A percentile compares a stretch with the other conserved stretches of the same genome.
Conservation (phyloP, 2,888 invertebrate genomes). For the Melanostoma scalare region DNA sequence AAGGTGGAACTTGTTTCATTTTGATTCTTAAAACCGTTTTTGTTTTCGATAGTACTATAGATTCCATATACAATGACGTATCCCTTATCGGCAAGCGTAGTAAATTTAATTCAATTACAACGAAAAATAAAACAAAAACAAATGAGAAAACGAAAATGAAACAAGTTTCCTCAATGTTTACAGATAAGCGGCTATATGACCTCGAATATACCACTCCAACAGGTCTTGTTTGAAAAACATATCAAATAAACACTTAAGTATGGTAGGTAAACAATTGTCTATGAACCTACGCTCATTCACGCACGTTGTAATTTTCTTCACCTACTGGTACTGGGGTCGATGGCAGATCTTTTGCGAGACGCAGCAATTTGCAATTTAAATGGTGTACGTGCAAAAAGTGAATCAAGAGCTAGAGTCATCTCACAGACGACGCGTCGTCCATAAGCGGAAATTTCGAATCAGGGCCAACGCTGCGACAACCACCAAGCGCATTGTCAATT, state of each 20-base stretch:
- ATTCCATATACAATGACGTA: too few relatives aligned
- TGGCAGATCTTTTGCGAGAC: slow-evolving; percentile 40
- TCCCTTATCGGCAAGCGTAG: too few relatives aligned
- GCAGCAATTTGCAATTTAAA: slow-evolving; percentile 43
- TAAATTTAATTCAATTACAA: too few relatives aligned
- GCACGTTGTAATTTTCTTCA: slow-evolving; percentile 31
- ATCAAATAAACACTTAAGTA: background rate
- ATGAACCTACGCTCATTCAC: slow-evolving; percentile 12
- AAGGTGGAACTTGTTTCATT: too few relatives aligned
- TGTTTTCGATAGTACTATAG: too few relatives aligned
- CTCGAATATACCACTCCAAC: slow-evolving; percentile 14
- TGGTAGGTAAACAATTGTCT: slow-evolving; percentile 15
- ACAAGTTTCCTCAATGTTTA: too few relatives aligned
- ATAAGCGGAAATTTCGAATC: slow-evolving; percentile 48
- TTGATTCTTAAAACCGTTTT: too few relatives aligned
- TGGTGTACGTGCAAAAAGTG: slow-evolving; percentile 51
- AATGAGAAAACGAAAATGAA: too few relatives aligned
- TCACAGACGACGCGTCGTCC: background rate
- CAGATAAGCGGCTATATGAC: slow-evolving; percentile 39
- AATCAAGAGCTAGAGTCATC: slow-evolving; percentile 5
- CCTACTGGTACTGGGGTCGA: slow-evolving; percentile 27
- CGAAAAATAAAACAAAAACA: too few relatives aligned
- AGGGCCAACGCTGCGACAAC: slow-evolving; percentile 46
- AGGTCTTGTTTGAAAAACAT: slow-evolving; percentile 7
- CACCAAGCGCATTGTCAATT: slow-evolving; percentile 16